phyloP scores from a whole-genome alignment of 2,113 vertebrate species.

The Strigops habroptila region DNA sequence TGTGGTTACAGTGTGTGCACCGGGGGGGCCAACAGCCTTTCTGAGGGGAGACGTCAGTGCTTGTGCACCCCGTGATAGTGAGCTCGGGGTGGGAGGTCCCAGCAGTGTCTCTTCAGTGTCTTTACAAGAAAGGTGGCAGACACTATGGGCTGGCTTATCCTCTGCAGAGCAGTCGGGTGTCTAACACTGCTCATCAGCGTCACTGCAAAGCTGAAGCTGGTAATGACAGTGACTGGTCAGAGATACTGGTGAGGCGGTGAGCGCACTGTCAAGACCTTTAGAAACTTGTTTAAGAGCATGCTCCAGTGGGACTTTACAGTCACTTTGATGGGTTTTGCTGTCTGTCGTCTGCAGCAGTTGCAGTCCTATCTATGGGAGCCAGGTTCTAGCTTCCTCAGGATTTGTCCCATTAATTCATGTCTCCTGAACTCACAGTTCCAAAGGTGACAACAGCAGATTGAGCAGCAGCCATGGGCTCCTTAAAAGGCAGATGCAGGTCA shows the following conservation, averaged over 20 bases:
- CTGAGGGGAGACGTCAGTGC: rapidly evolving
- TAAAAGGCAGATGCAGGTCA: neutral
- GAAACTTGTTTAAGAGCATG: neutral
- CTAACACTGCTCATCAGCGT: no score
- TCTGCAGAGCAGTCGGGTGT: no score
- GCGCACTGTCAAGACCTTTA: neutral
- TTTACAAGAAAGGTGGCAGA: neutral
- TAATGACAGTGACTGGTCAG: neutral
- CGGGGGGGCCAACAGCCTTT: neutral
- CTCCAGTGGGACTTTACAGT: neutral
- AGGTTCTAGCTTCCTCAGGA: neutral
- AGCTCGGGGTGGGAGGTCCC: neutral
- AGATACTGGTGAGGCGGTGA: rapidly evolving
- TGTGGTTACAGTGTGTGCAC: rapidly evolving
- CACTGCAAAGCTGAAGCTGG: neutral
- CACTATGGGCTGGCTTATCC: rapidly evolving
- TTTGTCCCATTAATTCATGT: neutral
- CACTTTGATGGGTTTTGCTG: neutral
- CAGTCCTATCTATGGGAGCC: neutral
- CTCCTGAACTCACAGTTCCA: rapidly evolving
- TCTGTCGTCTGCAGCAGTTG: neutral
- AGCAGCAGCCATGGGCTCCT: neutral
- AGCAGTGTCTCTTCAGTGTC: neutral
- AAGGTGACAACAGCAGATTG: neutral
- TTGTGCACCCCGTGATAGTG: rapidly evolving